A percentile compares a stretch with the other conserved stretches of the same genome.
These are phyloP conservation scores for Cathartes aura DNA, from an alignment of 2,113 vertebrate genomes.

Conservation along the genomic window DNA sequence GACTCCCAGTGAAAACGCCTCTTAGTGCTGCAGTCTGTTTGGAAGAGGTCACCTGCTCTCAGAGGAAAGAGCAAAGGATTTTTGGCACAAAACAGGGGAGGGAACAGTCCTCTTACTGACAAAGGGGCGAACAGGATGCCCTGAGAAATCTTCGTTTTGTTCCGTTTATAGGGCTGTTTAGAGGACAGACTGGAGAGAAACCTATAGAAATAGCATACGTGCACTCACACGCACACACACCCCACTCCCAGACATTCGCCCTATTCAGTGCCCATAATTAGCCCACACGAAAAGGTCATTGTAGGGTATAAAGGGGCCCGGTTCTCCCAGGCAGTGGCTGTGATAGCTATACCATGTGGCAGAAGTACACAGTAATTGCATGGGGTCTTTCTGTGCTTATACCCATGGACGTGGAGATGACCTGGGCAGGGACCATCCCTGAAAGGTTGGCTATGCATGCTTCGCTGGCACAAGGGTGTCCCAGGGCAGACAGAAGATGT, in stretches of 20 bases:
- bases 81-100: neutral
- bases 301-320: neutral
- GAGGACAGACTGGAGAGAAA: neutral
- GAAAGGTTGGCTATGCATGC: accelerated
- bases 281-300: neutral
- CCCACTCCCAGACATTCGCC: neutral
- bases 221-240: accelerated
- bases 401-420: neutral
- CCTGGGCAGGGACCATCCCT: neutral
- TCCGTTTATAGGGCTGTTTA: neutral
- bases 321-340: neutral
- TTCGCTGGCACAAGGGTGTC: neutral
- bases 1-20: neutral
- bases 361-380: neutral
- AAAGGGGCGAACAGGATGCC: neutral
- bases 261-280: neutral
- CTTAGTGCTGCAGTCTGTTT: neutral
- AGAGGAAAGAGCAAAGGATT: neutral
- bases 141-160: neutral
- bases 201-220: neutral
- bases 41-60: neutral
- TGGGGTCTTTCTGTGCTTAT: neutral
- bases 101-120: neutral
- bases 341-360: accelerated
- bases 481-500: neutral